Conservation (phyloP, 2,797 vertebrate species). For the Lacerta agilis region DNA sequence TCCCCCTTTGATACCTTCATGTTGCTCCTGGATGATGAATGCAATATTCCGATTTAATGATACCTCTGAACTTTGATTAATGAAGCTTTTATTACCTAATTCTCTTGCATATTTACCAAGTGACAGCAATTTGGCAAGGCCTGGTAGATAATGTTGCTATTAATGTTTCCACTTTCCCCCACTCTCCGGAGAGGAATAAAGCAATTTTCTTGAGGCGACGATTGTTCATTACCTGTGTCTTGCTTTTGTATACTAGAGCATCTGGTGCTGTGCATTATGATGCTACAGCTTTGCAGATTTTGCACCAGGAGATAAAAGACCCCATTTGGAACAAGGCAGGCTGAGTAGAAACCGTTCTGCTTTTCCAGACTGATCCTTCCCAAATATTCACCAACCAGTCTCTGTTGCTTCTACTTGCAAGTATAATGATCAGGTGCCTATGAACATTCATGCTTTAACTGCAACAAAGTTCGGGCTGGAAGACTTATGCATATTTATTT, state of each 20-base stretch:
- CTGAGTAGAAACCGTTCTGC: not conserved
- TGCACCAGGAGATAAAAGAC: not conserved
- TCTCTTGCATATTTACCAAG: slow-evolving; percentile 29
- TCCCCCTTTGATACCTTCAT: not conserved
- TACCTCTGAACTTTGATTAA: slow-evolving; percentile 33
- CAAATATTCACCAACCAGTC: not conserved
- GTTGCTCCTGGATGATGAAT: not conserved
- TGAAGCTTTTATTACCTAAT: slow-evolving; percentile 28
- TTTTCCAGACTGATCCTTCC: not conserved
- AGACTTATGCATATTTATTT: no score
- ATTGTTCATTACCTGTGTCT: not conserved
- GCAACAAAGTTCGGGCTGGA: no score
- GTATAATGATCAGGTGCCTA: no score
- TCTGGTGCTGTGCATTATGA: not conserved
- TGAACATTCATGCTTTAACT: no score
- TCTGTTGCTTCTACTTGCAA: no score
- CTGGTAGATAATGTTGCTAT: slow-evolving; percentile 11
- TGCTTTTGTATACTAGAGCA: not conserved
- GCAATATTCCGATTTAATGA: slow-evolving; percentile 6
- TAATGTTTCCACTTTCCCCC: slow-evolving; percentile 9
- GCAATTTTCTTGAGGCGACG: slow-evolving; percentile 1
- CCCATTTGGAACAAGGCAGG: no score
- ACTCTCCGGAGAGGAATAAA: slow-evolving; percentile 12
- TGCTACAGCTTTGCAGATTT: not conserved
- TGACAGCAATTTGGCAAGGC: slow-evolving; percentile 37